Conservation (phyloP, 2,113 vertebrate genomes). For the Nothoprocta pentlandii region DNA sequence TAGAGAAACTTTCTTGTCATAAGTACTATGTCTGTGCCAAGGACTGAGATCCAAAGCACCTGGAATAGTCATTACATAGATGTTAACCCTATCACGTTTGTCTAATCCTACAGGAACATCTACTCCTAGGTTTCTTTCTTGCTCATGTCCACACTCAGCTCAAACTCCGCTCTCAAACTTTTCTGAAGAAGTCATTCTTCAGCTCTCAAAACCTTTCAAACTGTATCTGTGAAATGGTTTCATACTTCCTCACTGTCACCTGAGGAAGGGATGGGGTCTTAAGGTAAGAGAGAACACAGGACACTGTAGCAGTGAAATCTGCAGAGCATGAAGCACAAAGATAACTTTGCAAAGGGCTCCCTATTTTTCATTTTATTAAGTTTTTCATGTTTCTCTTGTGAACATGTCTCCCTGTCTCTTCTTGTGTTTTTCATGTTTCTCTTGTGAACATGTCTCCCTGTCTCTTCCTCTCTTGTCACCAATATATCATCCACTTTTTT, state of each 20-base stretch:
- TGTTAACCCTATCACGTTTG: background rate
- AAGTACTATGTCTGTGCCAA: background rate
- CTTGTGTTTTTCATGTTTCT: background rate
- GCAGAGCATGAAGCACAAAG: background rate
- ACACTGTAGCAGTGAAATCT: background rate
- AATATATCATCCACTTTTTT: background rate
- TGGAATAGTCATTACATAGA: background rate
- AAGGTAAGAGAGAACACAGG: accelerated
- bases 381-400: background rate
- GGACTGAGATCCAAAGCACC: background rate
- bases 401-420: too few species aligned
- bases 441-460: background rate
- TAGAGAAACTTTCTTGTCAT: accelerated
- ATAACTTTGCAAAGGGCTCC: background rate
- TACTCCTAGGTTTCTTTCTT: background rate
- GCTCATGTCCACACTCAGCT: background rate
- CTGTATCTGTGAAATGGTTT: accelerated
- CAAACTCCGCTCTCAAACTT: background rate
- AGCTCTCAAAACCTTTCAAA: background rate
- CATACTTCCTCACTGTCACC: background rate
- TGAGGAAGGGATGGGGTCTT: background rate
- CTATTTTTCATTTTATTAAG: background rate
- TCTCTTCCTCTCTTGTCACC: background rate
- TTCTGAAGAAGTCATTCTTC: background rate
- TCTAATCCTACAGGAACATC: background rate